Percentiles rank a stretch among this genome's conserved stretches.
Evolutionary conservation across 2,888 invertebrate genomes (phyloP).

Genomic region (Calameuta idolon): DNA sequence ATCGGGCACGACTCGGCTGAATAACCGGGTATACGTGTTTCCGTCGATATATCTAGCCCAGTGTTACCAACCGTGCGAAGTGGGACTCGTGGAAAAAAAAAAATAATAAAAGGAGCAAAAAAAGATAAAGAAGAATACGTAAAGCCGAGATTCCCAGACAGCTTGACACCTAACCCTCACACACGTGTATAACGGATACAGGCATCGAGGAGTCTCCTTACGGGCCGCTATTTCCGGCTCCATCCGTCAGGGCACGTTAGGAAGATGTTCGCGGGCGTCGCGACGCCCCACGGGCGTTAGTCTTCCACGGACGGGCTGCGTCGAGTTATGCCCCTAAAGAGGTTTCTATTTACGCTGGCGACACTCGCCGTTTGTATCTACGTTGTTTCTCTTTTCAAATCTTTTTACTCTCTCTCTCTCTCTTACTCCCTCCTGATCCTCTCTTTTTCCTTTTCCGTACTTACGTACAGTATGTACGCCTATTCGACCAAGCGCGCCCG

Average conservation of each 20-base stretch:
- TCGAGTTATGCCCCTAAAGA: conserved; percentile 60
- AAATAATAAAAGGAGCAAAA: too few relatives aligned
- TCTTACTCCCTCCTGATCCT: neutral
- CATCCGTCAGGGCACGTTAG: conserved; percentile 63
- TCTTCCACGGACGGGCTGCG: conserved; percentile 62
- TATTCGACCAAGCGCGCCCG: too few relatives aligned
- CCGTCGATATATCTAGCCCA: too few relatives aligned
- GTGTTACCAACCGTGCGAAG: too few relatives aligned
- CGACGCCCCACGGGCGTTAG: conserved; percentile 55
- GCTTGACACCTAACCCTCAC: conserved; percentile 48
- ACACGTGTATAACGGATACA: too few relatives aligned
- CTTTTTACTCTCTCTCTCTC: conserved; percentile 10
- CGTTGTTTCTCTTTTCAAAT: conserved; percentile 11
- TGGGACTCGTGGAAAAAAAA: too few relatives aligned
- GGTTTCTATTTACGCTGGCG: conserved; percentile 59
- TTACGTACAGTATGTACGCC: too few relatives aligned
- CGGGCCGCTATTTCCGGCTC: conserved; percentile 61
- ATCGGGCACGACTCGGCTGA: too few relatives aligned
- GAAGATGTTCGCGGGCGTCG: conserved; percentile 44
- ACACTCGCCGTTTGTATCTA: conserved; percentile 22
- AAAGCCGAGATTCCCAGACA: conserved; percentile 51
- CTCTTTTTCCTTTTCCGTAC: too few relatives aligned
- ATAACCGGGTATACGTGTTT: too few relatives aligned
- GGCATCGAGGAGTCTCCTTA: too few relatives aligned
- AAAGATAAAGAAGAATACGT: too few relatives aligned